Evolutionary conservation across 2,888 invertebrate species (phyloP).

Genomic region (Leistus spinibarbis): DNA sequence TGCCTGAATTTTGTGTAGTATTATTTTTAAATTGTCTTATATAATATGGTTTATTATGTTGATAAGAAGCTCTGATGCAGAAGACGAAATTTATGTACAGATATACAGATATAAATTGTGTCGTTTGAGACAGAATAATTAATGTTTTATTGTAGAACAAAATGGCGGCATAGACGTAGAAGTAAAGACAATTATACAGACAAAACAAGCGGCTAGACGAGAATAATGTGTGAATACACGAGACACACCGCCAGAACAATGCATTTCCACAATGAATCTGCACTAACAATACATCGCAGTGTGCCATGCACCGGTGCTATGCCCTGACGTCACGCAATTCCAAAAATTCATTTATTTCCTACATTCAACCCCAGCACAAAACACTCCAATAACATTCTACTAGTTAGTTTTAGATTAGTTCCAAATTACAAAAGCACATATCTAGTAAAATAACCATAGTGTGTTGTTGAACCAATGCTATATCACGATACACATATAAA

Average conservation of each 20-base stretch:
- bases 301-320: background rate
- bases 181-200: conserved; percentile 1
- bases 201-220: background rate
- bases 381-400: no score
- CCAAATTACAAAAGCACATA: no score
- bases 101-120: background rate
- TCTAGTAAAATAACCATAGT: no score
- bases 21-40: background rate
- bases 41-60: background rate
- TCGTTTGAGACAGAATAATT: background rate
- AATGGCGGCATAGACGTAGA: background rate
- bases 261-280: conserved; percentile 5
- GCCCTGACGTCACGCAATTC: background rate
- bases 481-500: no score
- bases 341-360: background rate
- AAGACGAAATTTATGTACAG: background rate
- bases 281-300: background rate
- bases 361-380: no score
- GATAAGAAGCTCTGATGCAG: no score
- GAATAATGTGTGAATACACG: background rate
- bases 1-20: background rate
- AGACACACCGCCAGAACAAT: background rate
- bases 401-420: no score
- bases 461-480: no score
- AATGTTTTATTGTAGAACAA: background rate